phyloP scores from a whole-genome alignment of 2,113 vertebrate species.

The Dunckerocampus dactyliophorus region DNA sequence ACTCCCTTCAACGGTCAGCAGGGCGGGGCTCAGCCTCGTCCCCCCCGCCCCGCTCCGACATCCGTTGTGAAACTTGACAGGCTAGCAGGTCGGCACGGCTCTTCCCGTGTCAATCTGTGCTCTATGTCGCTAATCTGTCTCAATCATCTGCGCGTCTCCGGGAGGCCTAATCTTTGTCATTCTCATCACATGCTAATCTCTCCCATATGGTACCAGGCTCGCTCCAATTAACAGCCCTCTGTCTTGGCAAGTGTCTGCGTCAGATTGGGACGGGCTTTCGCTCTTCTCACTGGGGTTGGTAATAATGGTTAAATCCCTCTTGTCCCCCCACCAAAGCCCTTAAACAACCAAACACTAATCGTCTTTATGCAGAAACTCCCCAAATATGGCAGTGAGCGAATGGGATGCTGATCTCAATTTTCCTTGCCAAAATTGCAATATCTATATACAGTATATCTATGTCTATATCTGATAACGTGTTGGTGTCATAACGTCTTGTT shows the following conservation, averaged over 20 bases:
- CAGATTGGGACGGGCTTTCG: slow-evolving; percentile 67
- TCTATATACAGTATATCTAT: too few relatives aligned
- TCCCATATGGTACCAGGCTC: slow-evolving; percentile 71
- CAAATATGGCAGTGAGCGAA: slow-evolving; percentile 62
- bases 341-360: slow-evolving; percentile 77
- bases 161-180: slow-evolving; percentile 71
- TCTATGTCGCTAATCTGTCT: slow-evolving; percentile 50
- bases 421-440: background rate
- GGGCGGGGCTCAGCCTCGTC: background rate
- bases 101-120: slow-evolving; percentile 21
- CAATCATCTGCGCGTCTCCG: slow-evolving; percentile 45
- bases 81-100: slow-evolving; percentile 25
- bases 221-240: slow-evolving; percentile 65
- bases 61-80: slow-evolving; percentile 36
- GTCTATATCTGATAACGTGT: background rate
- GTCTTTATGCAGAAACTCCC: slow-evolving; percentile 77
- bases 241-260: slow-evolving; percentile 43
- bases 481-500: background rate
- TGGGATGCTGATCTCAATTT: slow-evolving; percentile 12
- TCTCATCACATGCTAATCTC: slow-evolving; percentile 65
- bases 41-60: background rate
- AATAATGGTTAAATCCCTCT: slow-evolving; percentile 73
- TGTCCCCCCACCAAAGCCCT: slow-evolving; percentile 48
- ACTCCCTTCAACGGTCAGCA: background rate
- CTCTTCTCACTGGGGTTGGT: slow-evolving; percentile 62